Base-by-base conservation (phyloP, 35 echinoderm and acorn worm species). In the Ptychodera flava region DNA sequence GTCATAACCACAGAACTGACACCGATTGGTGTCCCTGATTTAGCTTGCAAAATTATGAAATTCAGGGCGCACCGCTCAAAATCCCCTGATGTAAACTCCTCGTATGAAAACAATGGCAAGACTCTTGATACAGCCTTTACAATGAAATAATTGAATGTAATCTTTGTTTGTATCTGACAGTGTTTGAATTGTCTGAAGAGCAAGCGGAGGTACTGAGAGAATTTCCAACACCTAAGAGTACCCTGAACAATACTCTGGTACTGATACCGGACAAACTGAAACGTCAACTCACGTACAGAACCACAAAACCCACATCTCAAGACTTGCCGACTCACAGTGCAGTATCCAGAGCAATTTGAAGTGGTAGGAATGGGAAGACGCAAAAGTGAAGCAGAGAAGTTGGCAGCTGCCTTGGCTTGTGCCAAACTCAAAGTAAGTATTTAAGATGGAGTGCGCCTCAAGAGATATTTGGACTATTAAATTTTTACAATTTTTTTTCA, bases 401-500 rank as follows among this genome's bases (percentile, higher is more conserved):
- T 92, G 85, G 93, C 93, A 27, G 90, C 93, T 31, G 93, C 93
- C 29, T 80, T 87, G 38, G 93, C 90, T 1, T 95, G 93, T 84
- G 76, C 87, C 2, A 91, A 89, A 38, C 77, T 95, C 22, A 87
- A 90, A 87, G 93, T 95, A 84, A 76, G 33, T 35, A 35, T 36
- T 1, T 64, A n/a, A n/a, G n/a, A n/a, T n/a, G n/a, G n/a, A n/a
- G n/a, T n/a, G n/a, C n/a, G n/a, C n/a, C n/a, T n/a, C n/a, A n/a
- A n/a, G n/a, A n/a, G n/a, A n/a, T n/a, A n/a, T n/a, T n/a, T n/a
- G n/a, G n/a, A n/a, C n/a, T n/a, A n/a, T n/a, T n/a, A n/a, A n/a
- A n/a, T n/a, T n/a, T n/a, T n/a, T n/a, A n/a, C n/a, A n/a, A n/a
- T n/a, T n/a, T n/a, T n/a, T n/a, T n/a, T n/a, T n/a, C n/a, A n/a